Conservation (phyloP, 2,888 invertebrate genomes). For the Candidula unifasciata region DNA sequence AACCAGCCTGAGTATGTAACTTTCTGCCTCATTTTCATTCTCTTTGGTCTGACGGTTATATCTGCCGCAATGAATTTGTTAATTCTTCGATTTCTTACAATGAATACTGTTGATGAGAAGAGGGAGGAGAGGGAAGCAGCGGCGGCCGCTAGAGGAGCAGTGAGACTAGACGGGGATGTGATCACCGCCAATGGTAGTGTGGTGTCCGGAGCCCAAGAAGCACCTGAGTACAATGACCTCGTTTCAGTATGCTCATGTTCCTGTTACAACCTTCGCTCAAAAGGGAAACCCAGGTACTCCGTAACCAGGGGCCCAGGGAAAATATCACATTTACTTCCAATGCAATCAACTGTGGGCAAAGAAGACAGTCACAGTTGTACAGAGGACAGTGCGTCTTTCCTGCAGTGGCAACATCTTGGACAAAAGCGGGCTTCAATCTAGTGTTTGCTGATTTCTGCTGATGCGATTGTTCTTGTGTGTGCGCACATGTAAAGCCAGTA, state of each 20-base stretch:
- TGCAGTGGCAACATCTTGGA: constrained; percentile 50
- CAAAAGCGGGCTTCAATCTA: constrained; percentile 54
- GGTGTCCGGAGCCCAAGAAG: constrained; percentile 79
- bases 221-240: constrained; percentile 82
- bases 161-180: constrained; percentile 96
- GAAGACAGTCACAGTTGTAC: constrained; percentile 54
- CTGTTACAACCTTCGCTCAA: constrained; percentile 81
- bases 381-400: constrained; percentile 52
- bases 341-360: constrained; percentile 49
- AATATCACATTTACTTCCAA: constrained; percentile 56
- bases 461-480: background rate
- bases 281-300: constrained; percentile 69
- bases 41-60: constrained; percentile 98
- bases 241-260: constrained; percentile 91
- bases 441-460: background rate
- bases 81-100: constrained; percentile 97
- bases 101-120: constrained; percentile 94
- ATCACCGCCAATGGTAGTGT: constrained; percentile 82
- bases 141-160: constrained; percentile 95
- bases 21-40: constrained; percentile 95
- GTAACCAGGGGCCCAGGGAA: constrained; percentile 57
- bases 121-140: constrained; percentile 96
- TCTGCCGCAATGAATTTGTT: constrained; percentile 95
- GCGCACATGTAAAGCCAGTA: background rate
- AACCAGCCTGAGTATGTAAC: constrained; percentile 97